A percentile compares a stretch with the other conserved stretches of the same genome.
Evolutionary conservation across 2,797 vertebrate species (phyloP).

Genomic region (Anguilla megastoma): DNA sequence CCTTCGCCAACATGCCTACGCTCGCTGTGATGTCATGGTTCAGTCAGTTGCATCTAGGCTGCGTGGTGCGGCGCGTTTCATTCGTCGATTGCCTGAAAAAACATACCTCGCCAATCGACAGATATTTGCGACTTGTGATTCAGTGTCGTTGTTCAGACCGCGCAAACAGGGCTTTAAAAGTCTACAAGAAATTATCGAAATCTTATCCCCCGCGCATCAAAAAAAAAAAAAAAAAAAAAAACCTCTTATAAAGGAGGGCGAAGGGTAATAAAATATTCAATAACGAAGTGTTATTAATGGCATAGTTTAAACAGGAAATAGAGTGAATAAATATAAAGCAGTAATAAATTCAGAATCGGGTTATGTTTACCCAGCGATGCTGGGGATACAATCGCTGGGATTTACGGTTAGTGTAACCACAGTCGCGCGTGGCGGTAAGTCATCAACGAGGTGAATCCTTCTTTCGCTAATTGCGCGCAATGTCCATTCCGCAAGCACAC

Average conservation of each 20-base stretch:
- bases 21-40: background rate
- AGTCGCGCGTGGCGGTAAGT: background rate
- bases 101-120: background rate
- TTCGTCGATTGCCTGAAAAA: background rate
- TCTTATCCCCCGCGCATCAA: background rate
- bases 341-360: constrained; percentile 29
- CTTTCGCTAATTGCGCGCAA: background rate
- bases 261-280: background rate
- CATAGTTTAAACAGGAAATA: constrained; percentile 26
- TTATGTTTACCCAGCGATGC: constrained; percentile 13
- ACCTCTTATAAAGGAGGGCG: background rate
- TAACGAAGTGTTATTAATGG: constrained; percentile 14
- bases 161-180: background rate
- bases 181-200: background rate
- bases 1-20: background rate
- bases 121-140: background rate
- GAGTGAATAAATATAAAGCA: background rate
- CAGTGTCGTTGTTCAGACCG: background rate
- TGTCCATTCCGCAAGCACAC: background rate
- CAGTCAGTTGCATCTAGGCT: background rate
- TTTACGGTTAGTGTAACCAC: background rate
- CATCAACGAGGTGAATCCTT: background rate
- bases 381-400: background rate
- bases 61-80: background rate
- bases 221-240: background rate